A percentile compares a stretch with the other conserved stretches of the same genome.
Conservation (phyloP, 2,113 vertebrate species). For the Callithrix jacchus region DNA sequence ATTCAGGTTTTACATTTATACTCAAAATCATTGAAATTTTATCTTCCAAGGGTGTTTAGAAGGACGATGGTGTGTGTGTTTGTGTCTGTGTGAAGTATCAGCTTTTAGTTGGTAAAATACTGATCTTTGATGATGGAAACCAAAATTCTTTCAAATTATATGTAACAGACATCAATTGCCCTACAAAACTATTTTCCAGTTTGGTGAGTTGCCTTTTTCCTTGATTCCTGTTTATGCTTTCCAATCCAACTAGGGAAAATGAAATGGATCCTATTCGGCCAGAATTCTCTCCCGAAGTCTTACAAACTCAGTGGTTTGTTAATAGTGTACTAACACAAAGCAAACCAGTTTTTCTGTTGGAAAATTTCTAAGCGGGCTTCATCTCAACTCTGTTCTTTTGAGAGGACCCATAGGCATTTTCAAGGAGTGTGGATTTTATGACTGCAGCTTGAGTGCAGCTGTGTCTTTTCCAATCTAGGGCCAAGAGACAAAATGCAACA, state of each 20-base stretch:
- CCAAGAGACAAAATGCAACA: constrained; percentile 86
- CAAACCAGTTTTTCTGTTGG: constrained; percentile 56
- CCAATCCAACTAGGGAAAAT: constrained; percentile 41
- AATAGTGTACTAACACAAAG: constrained; percentile 33
- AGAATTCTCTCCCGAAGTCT: constrained; percentile 38
- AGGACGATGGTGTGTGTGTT: not conserved
- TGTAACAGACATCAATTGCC: constrained; percentile 40
- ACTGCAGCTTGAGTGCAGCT: constrained; percentile 89
- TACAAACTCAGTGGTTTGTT: constrained; percentile 57
- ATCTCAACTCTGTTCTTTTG: constrained; percentile 46
- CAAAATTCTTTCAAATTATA: constrained; percentile 65
- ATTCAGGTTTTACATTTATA: constrained; percentile 37
- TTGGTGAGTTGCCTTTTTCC: constrained; percentile 51
- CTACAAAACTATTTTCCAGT: constrained; percentile 65
- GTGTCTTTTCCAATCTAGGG: constrained; percentile 83
- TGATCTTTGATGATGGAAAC: constrained; percentile 65
- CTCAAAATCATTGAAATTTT: constrained; percentile 42
- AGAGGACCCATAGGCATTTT: constrained; percentile 68
- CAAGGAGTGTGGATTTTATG: constrained; percentile 80
- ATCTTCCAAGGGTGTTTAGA: constrained; percentile 49
- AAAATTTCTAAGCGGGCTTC: constrained; percentile 65
- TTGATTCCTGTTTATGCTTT: constrained; percentile 67
- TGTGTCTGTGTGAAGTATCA: constrained; percentile 21
- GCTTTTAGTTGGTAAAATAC: constrained; percentile 61
- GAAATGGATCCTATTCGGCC: constrained; percentile 38